Evolutionary conservation across 2,113 vertebrate genomes (phyloP), one percentile per base, ranked within the genome.

Genomic region (Lepidothrix coronata): DNA sequence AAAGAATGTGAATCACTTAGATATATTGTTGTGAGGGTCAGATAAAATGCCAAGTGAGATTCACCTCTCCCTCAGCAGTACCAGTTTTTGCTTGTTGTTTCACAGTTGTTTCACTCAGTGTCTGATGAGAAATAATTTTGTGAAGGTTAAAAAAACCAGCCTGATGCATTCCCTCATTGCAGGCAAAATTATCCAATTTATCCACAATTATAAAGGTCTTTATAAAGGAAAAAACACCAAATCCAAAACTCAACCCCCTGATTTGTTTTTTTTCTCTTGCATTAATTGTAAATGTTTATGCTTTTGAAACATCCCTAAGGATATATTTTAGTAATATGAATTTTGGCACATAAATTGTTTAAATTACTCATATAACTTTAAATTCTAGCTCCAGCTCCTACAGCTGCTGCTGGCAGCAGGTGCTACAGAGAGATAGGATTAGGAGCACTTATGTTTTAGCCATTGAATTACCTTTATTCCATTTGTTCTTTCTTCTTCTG

Each of bases 201-300:
- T 27, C 15, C 17, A 70, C 24, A 71, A 31, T 48, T 51, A n/a
- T 9, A 39, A 23, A 28, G 3, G 6, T 65, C 41, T 41, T 81
- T 25, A 12, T n/a, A 63, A 61, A 73, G 9, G 8, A 8, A 73
- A 77, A 58, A 58, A 51, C 20, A 35, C 14, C 22, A n/a, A 58
- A 39, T 8, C 18, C 11, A 16, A 54, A 57, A 9, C 0, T 0
- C 4, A n/a, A 54, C 31, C 2, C 14, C 4, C 2, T 49, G 12
- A 14, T 51, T 19, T n/a, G 35, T 15, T 48, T 51, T n/a, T 66
- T 28, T 39, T 51, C 21, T 51, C 65, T 73, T 46, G 1, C 35
- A n/a, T 79, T 52, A 43, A 30, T 46, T 83, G 12, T 14, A 78
- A 85, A 3, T 39, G 31, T 46, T 85, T 88, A 41, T 62, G 35